Evolutionary conservation across 2,113 vertebrate species (phyloP), one percentile per base, ranked within the genome.

Genomic region (Notarius lentiginosus): DNA sequence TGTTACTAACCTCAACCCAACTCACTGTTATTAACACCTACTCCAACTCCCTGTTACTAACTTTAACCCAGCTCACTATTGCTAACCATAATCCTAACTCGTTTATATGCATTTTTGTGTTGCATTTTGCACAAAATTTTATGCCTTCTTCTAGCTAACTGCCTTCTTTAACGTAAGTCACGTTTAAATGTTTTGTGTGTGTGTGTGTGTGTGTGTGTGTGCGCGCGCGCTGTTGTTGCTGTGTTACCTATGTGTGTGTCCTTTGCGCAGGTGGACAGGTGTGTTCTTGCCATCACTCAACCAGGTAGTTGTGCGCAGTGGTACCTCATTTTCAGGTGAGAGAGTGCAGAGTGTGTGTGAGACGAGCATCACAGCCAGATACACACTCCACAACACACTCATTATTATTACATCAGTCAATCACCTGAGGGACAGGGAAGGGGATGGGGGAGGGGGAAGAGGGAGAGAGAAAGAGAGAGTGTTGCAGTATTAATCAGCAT

Each of bases 271-370:
- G 55, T 95, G 93, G 76, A 97, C 0, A 51, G 95, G 92, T 6
- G 93, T 97, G 92, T 96, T 91, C 89, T 94, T 97, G 30, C 95
- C 96, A 63, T 96, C 95, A 70, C 92, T 92, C 79, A 98, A 93
- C 92, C 96, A 95, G 18, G 92, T 86, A 2, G 93, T 94, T 18
- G 94, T 92, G 15, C 91, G 93, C n/a, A 95, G 93, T 0, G 94
- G 94, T 4, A 95, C 94, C 90, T 95, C 95, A 10, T 96, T 96
- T 90, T 94, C 95, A 18, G 95, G 93, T 24, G 92, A 92, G 80
- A 93, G 89, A 60, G 91, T 87, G 0, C 89, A 86, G 82, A 91
- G 87, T 2, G 77, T 91, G 79, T 84, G 86, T 30, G 92, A 88
- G 90, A 90, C 90, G 1, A 95, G 85, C 0, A 84, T 89, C 87